Base-by-base conservation (phyloP, 2,113 vertebrate genomes). In the Xerus inauris region DNA sequence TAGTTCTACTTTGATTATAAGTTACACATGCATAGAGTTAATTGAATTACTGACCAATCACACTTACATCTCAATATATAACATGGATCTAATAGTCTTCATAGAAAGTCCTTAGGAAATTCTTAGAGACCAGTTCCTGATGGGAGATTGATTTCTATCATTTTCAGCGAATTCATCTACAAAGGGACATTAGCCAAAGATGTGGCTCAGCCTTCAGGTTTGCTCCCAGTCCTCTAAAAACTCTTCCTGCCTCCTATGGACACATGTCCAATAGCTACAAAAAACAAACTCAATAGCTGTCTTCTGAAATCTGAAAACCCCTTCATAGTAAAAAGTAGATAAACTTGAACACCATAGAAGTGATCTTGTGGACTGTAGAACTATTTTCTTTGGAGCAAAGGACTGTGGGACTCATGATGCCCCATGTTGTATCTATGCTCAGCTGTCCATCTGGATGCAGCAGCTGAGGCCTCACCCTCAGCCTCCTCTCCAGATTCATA, bases 401-500 rank as follows among this genome's bases (percentile, higher is more conserved):
- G 73, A 42, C 76, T 95, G 69, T 95, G 80, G 38, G 45, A 94
- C 81, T 91, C 92, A 82, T 97, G 91, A 77, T 95, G 76, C 24
- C 94, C 97, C 77, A 84, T 42, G 94, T 91, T 30, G 17, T 24
- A 45, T 92, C 87, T 95, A 6, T 79, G 85, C 38, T 98, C 96
- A 11, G 62, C 69, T 95, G 91, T 95, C 98, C 97, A 97, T 92
- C 96, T 96, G 38, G 98, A 54, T 32, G n/a, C 93, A 9, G 17
- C 3, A 4, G 47, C 84, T 57, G 96, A 89, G 88, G 96, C 8
- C 0, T 10, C 86, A 73, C 97, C 97, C 89, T 97, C 96, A 13
- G 97, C 98, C 87, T 98, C 98, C 40, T 97, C 98, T 72, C 54
- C 87, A 90, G 98, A 98, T 62, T 98, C 98, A 93, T 91, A 91